Conservation (phyloP, 2,113 vertebrate genomes). For the Laterallus jamaicensis region DNA sequence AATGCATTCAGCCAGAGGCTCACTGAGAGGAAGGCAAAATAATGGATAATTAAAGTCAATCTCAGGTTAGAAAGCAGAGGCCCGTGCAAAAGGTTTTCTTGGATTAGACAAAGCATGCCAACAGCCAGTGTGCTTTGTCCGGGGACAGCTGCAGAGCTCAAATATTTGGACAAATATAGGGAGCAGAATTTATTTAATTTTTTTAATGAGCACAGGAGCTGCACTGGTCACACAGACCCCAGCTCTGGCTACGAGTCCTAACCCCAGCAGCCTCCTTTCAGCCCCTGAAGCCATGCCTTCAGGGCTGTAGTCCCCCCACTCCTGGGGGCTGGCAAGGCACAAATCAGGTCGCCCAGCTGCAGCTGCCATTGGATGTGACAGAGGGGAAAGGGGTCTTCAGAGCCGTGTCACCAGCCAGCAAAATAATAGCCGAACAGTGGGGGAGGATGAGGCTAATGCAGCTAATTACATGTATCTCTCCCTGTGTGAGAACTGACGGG, state of each 20-base stretch:
- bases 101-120: constrained; percentile 8
- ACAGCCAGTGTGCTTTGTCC: neutral
- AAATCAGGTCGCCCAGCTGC: neutral
- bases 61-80: constrained; percentile 41
- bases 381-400: neutral
- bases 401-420: neutral
- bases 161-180: neutral
- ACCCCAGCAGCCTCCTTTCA: neutral
- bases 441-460: neutral
- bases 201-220: neutral
- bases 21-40: constrained; percentile 1
- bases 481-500: neutral
- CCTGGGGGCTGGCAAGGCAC: neutral
- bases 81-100: neutral
- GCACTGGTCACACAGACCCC: accelerated
- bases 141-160: neutral
- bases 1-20: constrained; percentile 13
- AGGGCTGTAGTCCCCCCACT: neutral
- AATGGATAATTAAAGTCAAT: constrained; percentile 44
- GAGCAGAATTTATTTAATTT: neutral
- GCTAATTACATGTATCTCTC: neutral
- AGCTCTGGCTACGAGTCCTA: neutral
- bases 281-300: neutral
- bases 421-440: neutral
- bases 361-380: neutral